phyloP scores from a whole-genome alignment of 2,113 vertebrate species.

The Nesogale talazaci region DNA sequence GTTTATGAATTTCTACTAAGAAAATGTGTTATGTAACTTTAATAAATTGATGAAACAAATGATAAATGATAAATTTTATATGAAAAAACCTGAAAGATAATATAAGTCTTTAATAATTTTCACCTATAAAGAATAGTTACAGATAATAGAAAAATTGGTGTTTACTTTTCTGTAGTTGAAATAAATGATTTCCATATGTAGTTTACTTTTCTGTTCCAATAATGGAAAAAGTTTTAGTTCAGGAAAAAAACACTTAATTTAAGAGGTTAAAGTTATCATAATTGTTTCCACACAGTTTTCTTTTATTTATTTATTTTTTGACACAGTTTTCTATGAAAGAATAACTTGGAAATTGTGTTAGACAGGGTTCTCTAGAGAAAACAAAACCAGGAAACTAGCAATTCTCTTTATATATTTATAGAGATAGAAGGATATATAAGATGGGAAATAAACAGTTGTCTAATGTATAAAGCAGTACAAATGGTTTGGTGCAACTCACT shows the following conservation, averaged over 20 bases:
- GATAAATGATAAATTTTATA: too few species aligned
- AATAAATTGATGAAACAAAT: neutral
- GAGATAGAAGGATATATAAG: too few species aligned
- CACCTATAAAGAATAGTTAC: too few species aligned
- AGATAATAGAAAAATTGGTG: neutral
- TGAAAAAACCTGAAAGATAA: neutral
- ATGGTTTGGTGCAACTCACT: too few species aligned
- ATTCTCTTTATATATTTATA: too few species aligned
- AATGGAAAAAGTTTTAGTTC: neutral
- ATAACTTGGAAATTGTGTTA: neutral
- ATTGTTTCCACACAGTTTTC: neutral
- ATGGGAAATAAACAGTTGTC: too few species aligned
- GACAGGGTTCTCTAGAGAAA: too few species aligned
- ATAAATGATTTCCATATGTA: neutral
- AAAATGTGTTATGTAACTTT: neutral
- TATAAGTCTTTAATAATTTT: neutral
- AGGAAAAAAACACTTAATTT: neutral
- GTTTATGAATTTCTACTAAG: neutral
- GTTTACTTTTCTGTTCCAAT: neutral
- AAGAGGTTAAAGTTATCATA: neutral
- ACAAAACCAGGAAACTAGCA: too few species aligned
- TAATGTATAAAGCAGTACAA: too few species aligned
- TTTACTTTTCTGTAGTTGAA: neutral
- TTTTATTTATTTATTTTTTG: too few species aligned
- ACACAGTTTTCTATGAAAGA: neutral